Evolutionary conservation across 2,888 invertebrate species (phyloP).

Genomic region (Cryptocheilus praepositus): DNA sequence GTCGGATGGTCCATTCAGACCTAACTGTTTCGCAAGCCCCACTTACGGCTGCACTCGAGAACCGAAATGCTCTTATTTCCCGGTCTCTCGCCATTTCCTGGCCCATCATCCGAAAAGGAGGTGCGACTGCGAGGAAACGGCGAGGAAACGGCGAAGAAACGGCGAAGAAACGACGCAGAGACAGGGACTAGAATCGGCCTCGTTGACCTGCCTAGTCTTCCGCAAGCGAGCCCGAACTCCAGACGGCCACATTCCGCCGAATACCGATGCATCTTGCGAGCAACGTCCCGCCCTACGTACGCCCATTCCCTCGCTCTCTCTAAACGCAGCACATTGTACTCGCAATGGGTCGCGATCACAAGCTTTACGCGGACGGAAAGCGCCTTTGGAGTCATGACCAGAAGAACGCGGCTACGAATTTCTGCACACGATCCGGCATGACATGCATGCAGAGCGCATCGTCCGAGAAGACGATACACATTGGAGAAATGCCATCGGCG

Average conservation of each 20-base stretch:
- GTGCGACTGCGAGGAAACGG: conserved; percentile 1
- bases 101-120: conserved; percentile 12
- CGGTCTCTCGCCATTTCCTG: conserved; percentile 13
- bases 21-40: conserved; percentile 54
- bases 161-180: neutral
- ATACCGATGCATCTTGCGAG: neutral
- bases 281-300: conserved; percentile 11
- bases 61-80: conserved; percentile 42
- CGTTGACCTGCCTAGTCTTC: conserved; percentile 2
- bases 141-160: conserved; percentile 7
- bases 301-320: no score
- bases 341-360: no score
- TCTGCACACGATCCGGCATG: no score
- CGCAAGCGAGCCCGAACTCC: no score
- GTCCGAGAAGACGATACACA: no score
- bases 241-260: neutral
- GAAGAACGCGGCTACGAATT: no score
- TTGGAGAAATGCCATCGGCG: no score
- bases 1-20: conserved; percentile 49
- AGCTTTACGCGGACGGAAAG: no score
- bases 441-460: no score
- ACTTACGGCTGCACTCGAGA: conserved; percentile 36
- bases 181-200: conserved; percentile 14
- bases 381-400: no score
- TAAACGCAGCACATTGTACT: no score